Conservation (phyloP, 2,113 vertebrate genomes). For the Prunella himalayana region DNA sequence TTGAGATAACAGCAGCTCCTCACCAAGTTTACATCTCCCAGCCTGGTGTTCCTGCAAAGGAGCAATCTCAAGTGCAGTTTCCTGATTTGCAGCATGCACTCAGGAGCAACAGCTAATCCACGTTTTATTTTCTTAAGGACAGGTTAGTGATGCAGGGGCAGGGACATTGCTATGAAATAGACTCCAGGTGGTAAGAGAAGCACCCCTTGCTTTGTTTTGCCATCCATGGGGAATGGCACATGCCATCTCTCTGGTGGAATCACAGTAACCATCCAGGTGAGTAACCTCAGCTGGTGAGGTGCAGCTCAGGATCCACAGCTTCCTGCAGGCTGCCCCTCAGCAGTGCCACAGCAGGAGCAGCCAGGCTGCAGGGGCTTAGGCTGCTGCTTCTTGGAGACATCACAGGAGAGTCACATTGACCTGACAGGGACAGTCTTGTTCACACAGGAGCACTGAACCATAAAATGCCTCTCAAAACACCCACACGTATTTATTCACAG, state of each 20-base stretch:
- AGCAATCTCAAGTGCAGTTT: neutral
- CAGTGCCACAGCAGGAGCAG: neutral
- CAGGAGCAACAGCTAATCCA: neutral
- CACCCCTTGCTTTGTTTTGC: neutral
- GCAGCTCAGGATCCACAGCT: neutral
- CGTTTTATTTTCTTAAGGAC: neutral
- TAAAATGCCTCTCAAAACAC: neutral
- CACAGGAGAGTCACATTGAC: neutral
- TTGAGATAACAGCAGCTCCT: neutral
- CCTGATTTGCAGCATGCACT: neutral
- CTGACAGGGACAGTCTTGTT: neutral
- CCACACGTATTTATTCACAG: neutral
- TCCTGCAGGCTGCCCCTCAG: neutral
- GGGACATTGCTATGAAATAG: neutral
- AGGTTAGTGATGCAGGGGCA: neutral
- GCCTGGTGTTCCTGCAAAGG: neutral
- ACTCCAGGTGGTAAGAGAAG: neutral
- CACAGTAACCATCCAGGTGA: neutral
- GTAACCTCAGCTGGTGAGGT: neutral
- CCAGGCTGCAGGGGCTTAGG: neutral
- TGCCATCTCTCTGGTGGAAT: neutral
- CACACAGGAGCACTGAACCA: neutral
- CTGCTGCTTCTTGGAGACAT: neutral
- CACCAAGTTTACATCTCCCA: neutral
- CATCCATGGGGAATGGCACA: accelerated